Evolutionary conservation across 2,113 vertebrate genomes (phyloP).

Genomic region (Harpagus bidentatus): DNA sequence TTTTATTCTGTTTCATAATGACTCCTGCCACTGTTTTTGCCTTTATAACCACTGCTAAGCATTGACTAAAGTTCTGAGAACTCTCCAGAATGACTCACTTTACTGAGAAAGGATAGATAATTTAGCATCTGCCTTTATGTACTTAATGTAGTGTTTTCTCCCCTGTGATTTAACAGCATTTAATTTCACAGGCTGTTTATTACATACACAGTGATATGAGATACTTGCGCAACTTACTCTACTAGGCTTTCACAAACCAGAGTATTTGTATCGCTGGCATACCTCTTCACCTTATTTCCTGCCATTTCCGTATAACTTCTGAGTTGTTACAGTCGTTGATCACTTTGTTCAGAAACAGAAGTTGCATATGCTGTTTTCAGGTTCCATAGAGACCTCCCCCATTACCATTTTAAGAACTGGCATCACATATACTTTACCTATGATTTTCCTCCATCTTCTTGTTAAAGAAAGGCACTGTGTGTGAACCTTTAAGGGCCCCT

Average conservation of each 20-base stretch:
- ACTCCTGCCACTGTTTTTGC: neutral
- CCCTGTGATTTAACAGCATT: neutral
- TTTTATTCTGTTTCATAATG: neutral
- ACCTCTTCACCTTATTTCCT: neutral
- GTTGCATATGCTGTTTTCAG: neutral
- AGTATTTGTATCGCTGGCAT: neutral
- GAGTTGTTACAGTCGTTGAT: neutral
- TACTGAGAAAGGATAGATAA: neutral
- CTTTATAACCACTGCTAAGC: neutral
- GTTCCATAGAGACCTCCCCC: rapidly evolving
- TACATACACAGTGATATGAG: neutral
- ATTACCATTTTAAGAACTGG: neutral
- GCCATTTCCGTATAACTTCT: neutral
- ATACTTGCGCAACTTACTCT: neutral
- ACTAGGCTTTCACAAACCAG: neutral
- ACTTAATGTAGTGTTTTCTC: neutral
- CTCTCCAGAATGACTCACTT: neutral
- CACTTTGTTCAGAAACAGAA: neutral
- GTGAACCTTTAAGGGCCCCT: neutral
- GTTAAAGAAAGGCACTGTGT: neutral
- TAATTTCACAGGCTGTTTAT: neutral
- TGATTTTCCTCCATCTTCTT: neutral
- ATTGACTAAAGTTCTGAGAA: neutral
- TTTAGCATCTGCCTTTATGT: neutral
- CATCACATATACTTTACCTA: neutral